Conservation (phyloP, 2,888 invertebrate species). For the Tromatobia lineatoria region DNA sequence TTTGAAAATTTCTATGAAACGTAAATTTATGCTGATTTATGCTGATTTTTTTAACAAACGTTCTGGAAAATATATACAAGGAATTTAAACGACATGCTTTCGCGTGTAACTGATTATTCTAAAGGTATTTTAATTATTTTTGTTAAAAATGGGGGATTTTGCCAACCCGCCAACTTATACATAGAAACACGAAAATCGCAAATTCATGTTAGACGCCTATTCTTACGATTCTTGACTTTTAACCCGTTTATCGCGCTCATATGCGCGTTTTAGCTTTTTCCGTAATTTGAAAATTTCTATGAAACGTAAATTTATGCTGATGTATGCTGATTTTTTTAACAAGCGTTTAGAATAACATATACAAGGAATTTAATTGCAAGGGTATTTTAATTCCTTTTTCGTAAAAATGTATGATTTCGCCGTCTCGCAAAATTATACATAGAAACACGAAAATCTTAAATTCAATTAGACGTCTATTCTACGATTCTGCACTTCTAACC, state of each 20-base stretch:
- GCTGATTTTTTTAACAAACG: constrained; percentile 22
- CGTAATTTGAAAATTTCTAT: constrained; percentile 31
- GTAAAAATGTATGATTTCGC: background rate
- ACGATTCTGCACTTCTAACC: no score
- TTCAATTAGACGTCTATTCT: no score
- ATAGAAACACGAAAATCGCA: constrained; percentile 52
- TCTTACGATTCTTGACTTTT: constrained; percentile 6
- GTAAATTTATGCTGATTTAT: constrained; percentile 42
- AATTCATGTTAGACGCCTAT: constrained; percentile 28
- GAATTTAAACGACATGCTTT: background rate
- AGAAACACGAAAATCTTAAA: no score
- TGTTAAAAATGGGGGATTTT: no score
- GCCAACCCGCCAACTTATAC: constrained; percentile 29
- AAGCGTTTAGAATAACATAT: background rate
- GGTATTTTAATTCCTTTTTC: background rate
- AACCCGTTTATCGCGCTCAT: constrained; percentile 15
- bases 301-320: constrained; percentile 32
- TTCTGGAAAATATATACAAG: background rate
- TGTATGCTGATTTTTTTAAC: constrained; percentile 33
- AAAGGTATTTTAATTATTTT: no score
- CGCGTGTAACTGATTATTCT: background rate
- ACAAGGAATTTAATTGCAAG: no score
- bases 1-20: background rate
- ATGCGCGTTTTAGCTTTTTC: constrained; percentile 1
- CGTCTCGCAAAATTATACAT: no score